A percentile compares a stretch with the other conserved stretches of the same genome.
Conservation (phyloP, 2,113 vertebrate genomes). For the Podilymbus podiceps region DNA sequence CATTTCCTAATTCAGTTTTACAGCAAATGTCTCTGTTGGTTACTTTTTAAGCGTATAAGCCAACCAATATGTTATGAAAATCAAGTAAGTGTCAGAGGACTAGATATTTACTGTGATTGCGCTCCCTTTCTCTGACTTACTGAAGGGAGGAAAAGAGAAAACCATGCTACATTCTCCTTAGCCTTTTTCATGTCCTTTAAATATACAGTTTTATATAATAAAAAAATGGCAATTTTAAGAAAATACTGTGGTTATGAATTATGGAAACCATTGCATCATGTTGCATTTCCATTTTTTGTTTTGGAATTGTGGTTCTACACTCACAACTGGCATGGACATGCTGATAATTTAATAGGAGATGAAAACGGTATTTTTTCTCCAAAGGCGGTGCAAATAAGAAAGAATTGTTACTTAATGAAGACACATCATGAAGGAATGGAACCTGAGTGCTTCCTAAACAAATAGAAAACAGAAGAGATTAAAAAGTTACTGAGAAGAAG, state of each 20-base stretch:
- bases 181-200: slow-evolving; percentile 24
- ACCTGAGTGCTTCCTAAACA: background rate
- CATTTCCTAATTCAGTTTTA: slow-evolving; percentile 4
- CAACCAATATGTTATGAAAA: background rate
- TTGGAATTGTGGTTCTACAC: slow-evolving; percentile 6
- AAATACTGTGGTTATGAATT: slow-evolving; percentile 22
- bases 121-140: background rate
- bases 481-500: background rate
- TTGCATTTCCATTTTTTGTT: slow-evolving; percentile 56
- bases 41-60: background rate
- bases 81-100: background rate
- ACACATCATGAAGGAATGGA: background rate
- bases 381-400: background rate
- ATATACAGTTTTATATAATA: slow-evolving; percentile 24
- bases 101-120: background rate
- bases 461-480: background rate
- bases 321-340: background rate
- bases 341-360: slow-evolving; percentile 24
- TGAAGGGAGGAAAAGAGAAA: slow-evolving; percentile 1
- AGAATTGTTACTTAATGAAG: background rate
- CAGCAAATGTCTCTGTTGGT: background rate
- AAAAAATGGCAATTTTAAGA: slow-evolving; percentile 41
- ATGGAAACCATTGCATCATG: slow-evolving; percentile 21
- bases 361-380: background rate
- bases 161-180: slow-evolving; percentile 4